Conservation (phyloP, 2,113 vertebrate genomes). For the Megalops atlanticus region DNA sequence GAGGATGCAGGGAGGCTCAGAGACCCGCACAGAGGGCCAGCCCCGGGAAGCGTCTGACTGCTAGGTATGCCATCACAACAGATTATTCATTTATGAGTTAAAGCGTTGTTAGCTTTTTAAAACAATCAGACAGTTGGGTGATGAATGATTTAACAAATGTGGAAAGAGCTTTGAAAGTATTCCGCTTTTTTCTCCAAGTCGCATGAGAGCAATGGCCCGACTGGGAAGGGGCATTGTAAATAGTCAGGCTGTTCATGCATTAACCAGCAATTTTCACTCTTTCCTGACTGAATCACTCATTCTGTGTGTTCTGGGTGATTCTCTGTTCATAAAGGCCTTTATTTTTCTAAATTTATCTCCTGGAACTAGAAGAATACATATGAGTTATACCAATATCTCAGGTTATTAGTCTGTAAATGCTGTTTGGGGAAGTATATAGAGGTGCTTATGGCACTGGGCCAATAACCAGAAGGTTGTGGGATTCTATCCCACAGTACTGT, state of each 20-base stretch:
- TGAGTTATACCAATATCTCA: neutral
- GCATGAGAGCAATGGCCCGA: conserved; percentile 65
- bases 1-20: neutral
- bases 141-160: conserved; percentile 75
- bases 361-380: neutral
- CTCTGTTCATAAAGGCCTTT: neutral
- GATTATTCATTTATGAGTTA: conserved; percentile 43
- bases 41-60: conserved; percentile 57
- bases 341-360: neutral
- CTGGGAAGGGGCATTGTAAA: neutral
- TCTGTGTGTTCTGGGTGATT: neutral
- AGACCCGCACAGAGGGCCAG: conserved; percentile 20
- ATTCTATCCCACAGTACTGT: neutral
- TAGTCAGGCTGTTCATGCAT: neutral
- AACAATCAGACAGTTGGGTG: conserved; percentile 76
- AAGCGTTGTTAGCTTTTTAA: conserved; percentile 70
- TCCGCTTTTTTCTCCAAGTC: conserved; percentile 58
- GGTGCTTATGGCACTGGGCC: neutral
- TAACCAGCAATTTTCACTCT: neutral
- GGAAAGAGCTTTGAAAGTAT: conserved; percentile 64
- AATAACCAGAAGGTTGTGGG: neutral
- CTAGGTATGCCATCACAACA: conserved; percentile 52
- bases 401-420: neutral
- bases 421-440: neutral
- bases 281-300: neutral